phyloP scores from a whole-genome alignment of 2,113 vertebrate genomes.

The Vireo altiloquus region DNA sequence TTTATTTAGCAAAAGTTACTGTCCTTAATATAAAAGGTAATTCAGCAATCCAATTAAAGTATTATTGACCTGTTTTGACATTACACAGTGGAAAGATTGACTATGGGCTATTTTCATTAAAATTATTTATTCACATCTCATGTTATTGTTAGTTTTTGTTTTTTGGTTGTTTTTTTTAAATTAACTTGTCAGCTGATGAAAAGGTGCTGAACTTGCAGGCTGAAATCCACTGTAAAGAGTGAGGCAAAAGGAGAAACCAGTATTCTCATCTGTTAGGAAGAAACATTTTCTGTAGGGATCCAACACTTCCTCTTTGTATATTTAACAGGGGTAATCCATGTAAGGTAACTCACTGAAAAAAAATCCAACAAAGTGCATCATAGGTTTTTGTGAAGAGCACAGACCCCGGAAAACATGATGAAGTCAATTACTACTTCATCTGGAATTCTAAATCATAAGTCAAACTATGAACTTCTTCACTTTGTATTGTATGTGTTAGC shows the following conservation, averaged over 20 bases:
- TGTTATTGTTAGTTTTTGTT: not conserved
- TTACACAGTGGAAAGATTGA: not conserved
- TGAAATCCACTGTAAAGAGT: not conserved
- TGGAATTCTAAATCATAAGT: not conserved
- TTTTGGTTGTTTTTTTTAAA: not conserved
- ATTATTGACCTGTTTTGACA: not conserved
- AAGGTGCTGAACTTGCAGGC: not conserved
- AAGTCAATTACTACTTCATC: not conserved
- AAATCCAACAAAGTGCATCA: not conserved
- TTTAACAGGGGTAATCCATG: not conserved
- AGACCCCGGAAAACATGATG: not conserved
- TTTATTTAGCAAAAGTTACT: not conserved
- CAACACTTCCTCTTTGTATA: not conserved
- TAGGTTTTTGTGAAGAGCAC: not conserved
- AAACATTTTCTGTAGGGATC: not conserved
- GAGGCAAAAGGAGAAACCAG: not conserved
- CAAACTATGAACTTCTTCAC: not conserved
- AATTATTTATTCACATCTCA: not conserved
- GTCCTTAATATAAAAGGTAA: not conserved
- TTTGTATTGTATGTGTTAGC: not conserved
- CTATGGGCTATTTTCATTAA: not conserved
- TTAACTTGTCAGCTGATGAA: not conserved
- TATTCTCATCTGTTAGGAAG: not conserved
- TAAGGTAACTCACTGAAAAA: not conserved
- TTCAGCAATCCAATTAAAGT: not conserved